Base-by-base conservation (phyloP, 2,797 vertebrate species). In the Enteromius treurensis region DNA sequence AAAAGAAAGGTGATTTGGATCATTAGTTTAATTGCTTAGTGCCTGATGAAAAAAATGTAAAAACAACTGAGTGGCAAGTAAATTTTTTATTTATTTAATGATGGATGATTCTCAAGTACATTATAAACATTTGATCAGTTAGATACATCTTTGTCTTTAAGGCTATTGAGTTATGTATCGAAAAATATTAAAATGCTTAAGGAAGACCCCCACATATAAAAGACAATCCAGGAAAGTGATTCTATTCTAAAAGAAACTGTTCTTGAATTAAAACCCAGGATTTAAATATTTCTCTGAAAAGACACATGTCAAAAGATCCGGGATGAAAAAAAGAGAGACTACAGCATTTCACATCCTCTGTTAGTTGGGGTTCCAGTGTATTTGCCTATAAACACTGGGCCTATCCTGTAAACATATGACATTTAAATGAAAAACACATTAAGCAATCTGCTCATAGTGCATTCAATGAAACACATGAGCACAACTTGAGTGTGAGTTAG, bases 201-300 rank as follows among this genome's bases (percentile, higher is more conserved):
- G 17, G n/a, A 53, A n/a, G 11, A 45, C 23, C 80, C 68, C 80
- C 78, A 76, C 69, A 68, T 37, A 6, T 69, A 49, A 70, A 77
- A 77, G 42, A 75, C 26, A 76, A 79, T 23, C 80, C 11, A 76
- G 6, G 21, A 85, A 65, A 60, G 34, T 47, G 37, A 84, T 68
- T 80, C 23, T 67, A n/a, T 15, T 14, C 15, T 42, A 51, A 40
- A 75, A 67, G 0, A 62, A 62, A 62, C 19, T 73, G 19, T 32
- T 42, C 13, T 49, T 47, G 15, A 82, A 51, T 60, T 65, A 67
- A n/a, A 64, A 26, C 42, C 3, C 71, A 26, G 3, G 65, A 26
- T 65, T 23, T 11, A 37, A 45, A 62, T 1, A 19, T 53, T 29
- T 15, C 2, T 65, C 62, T 81, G 45, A 21, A 21, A 13, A 34